Conservation (phyloP, 2,113 vertebrate genomes). For the Euleptes europaea region DNA sequence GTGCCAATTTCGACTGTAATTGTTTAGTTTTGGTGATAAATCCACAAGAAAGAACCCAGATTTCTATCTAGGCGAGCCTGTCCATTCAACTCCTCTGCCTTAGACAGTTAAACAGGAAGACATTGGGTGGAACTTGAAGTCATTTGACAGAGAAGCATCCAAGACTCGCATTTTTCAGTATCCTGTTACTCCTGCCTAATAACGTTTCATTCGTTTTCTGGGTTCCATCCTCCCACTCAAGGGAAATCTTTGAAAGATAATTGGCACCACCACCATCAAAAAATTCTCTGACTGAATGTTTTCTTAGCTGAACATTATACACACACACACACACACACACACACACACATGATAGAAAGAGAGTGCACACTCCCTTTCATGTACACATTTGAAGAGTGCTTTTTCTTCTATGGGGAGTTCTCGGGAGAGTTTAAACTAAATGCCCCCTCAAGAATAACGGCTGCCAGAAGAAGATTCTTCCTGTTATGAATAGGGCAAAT, state of each 20-base stretch:
- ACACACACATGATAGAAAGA: not conserved
- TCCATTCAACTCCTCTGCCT: conserved; percentile 7
- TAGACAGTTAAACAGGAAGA: not conserved
- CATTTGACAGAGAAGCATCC: not conserved
- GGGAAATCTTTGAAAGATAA: conserved; percentile 62
- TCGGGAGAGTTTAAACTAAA: conserved; percentile 70
- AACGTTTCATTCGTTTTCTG: conserved; percentile 6
- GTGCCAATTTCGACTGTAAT: not conserved
- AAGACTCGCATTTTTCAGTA: conserved; percentile 28
- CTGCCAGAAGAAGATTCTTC: conserved; percentile 51
- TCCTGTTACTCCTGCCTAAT: not conserved
- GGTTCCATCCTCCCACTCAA: conserved; percentile 50
- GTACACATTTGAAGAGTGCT: conserved; percentile 67
- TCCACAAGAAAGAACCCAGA: not conserved
- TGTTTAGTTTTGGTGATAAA: not conserved
- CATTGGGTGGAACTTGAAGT: not conserved
- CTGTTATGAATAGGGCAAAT: not conserved
- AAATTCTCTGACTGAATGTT: conserved; percentile 61
- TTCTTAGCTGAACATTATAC: conserved; percentile 65
- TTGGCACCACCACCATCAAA: conserved; percentile 58
- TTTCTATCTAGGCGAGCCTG: not conserved
- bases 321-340: conserved; percentile 35
- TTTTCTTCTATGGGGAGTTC: conserved; percentile 70
- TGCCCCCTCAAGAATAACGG: conserved; percentile 62
- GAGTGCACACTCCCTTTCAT: conserved; percentile 52